Evolutionary conservation across 2,888 invertebrate species (phyloP).

Genomic region (Campaea margaritaria): DNA sequence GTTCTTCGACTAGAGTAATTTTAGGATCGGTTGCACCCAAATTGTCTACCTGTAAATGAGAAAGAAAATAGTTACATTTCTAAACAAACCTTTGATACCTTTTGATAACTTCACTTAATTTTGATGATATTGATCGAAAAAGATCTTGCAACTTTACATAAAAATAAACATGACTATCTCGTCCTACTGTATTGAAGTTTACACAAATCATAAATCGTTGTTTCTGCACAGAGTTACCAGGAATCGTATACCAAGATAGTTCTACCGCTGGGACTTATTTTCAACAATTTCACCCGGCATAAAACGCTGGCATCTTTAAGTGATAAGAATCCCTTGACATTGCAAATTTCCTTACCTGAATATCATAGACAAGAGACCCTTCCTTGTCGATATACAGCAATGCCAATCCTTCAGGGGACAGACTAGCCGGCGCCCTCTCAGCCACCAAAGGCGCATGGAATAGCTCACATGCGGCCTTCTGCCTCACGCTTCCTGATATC

Average conservation of each 20-base stretch:
- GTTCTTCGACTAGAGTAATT: constrained; percentile 90
- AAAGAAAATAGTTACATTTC: background rate
- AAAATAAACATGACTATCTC: too few species aligned
- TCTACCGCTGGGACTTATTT: too few species aligned
- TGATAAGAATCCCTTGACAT: background rate
- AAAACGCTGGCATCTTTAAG: too few species aligned
- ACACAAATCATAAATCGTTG: too few species aligned
- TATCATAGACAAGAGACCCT: constrained; percentile 91
- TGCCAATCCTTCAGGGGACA: constrained; percentile 88
- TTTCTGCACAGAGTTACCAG: too few species aligned
- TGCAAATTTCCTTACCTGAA: constrained; percentile 78
- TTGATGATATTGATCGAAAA: too few species aligned
- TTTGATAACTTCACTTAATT: too few species aligned
- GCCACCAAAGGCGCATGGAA: constrained; percentile 90
- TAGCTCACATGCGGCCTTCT: constrained; percentile 91
- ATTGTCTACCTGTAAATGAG: constrained; percentile 84
- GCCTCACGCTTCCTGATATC: constrained; percentile 89
- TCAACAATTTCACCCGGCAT: too few species aligned
- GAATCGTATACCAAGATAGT: too few species aligned
- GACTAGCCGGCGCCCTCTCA: constrained; percentile 74
- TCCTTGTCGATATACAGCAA: constrained; percentile 92
- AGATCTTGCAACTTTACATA: too few species aligned
- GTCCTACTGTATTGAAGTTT: too few species aligned
- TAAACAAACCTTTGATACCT: background rate
- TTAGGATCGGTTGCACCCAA: constrained; percentile 86